Base-by-base conservation (phyloP, 2,888 invertebrate species). In the Spilarctia lutea region DNA sequence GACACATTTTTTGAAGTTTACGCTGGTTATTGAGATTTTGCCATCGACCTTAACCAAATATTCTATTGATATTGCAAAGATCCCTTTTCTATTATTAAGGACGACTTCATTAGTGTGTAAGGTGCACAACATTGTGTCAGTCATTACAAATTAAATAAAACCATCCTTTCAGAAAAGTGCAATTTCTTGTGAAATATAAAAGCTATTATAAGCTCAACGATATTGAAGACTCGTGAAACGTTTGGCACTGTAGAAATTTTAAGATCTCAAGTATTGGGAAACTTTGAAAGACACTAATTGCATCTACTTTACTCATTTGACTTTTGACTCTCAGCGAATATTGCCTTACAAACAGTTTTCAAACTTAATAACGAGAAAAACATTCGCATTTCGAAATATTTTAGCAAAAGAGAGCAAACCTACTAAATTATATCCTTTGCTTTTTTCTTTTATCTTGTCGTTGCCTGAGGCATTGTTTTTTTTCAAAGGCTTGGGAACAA, bases 231-330 rank as follows among this genome's bases (percentile, higher is more conserved):
- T 30, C 45, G 24, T 52, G 24, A 52, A 52, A n/a, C n/a, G 11
- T 56, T 56, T 0, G 52, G 11, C n/a, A n/a, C 52, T 65, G 35
- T 75, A 71, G 73, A 74, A 72, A 76, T 76, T 77, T 79, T 70
- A 63, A 69, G 77, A 74, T 63, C 81, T 74, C 16, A 74, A 78
- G 72, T 66, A 20, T 65, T 33, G 35, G 20, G 20, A 76, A 83
- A 82, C 83, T 83, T 77, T 52, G 72, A 72, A 72, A 79, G 80
- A 83, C 81, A 85, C 84, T 87, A 86, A 87, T 88, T 85, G 84
- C 84, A 82, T 83, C 80, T 81, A 30, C 79, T 79, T 84, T 79
- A 81, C 79, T 83, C 82, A 86, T 77, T 85, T 79, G 56, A 79
- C 85, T 78, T 78, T 82, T 73, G 75, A 75, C 75, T 81, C 83